Evolutionary conservation across 1,140 invertebrate genomes (phyloP), one percentile per base, ranked within the genome.

Genomic region (Lucilia cuprina): DNA sequence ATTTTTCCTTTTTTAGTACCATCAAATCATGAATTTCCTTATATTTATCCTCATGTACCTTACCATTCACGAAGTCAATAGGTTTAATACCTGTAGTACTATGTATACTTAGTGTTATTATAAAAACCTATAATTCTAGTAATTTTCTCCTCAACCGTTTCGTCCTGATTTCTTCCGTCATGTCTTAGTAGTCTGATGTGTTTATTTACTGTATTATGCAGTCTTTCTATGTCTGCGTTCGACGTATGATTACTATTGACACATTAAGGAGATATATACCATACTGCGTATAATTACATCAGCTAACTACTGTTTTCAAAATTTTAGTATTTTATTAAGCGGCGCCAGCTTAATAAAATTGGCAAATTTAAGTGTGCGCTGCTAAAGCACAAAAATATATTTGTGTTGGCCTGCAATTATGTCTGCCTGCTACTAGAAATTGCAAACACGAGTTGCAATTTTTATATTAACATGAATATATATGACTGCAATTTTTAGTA

Each of bases 171-270:
- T 82, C 25, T 12, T n/a, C 50, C n/a, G 13, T 50, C 50, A 19
- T 82, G 78, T 55, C 50, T 82, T 50, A 82, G 47, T 14, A 50
- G 25, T n/a, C 78, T 17, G 17, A 82, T 17, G 35, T 82, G 83
- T 84, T 84, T 74, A 34, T 84, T 84, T 14, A 84, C 77, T 5
- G 74, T 84, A 25, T 50, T 84, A 21, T 84, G 83, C 49, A 84
- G 34, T 50, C 83, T 10, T 75, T 84, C 83, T 12, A 84, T 83
- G 21, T 84, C 83, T n/a, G 83, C 74, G 30, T 84, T 84, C 12
- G 30, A 75, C 5, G 34, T 84, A 77, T 84, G 83, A 19, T 77
- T 77, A 77, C 74, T 77, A 35, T 77, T 77, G n/a, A n/a, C n/a
- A n/a, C n/a, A n/a, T n/a, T n/a, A n/a, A n/a, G n/a, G n/a, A n/a